Conservation (phyloP, 2,113 vertebrate genomes). For the Alaudala cheleensis region DNA sequence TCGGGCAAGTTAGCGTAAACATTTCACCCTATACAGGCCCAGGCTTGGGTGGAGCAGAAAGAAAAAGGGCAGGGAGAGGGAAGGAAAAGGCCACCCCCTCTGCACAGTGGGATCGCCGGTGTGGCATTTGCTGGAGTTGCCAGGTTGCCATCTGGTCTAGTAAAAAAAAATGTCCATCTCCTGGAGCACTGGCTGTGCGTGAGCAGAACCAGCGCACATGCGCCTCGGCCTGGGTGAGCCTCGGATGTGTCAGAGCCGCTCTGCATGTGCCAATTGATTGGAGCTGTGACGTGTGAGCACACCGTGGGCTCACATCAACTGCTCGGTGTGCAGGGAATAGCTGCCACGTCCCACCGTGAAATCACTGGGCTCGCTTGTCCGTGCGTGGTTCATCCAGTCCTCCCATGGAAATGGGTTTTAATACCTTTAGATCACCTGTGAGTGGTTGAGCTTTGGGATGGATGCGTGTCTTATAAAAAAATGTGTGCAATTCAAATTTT, state of each 20-base stretch:
- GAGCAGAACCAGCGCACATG: neutral
- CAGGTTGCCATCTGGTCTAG: constrained; percentile 61
- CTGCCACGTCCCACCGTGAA: neutral
- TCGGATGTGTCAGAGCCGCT: constrained; percentile 29
- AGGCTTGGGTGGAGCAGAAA: neutral
- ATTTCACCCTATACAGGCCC: neutral
- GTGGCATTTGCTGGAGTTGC: constrained; percentile 37
- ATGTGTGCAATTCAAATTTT: neutral
- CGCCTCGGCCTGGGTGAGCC: neutral
- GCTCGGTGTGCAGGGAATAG: neutral
- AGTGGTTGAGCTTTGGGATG: neutral
- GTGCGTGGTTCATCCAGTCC: fast-evolving
- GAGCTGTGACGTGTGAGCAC: neutral
- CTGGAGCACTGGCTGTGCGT: neutral
- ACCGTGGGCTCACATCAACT: neutral
- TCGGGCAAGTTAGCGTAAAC: neutral
- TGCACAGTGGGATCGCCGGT: neutral
- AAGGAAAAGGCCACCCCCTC: neutral
- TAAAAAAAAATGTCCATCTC: constrained; percentile 37
- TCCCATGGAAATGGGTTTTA: fast-evolving
- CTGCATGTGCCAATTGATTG: neutral
- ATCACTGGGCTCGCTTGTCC: fast-evolving
- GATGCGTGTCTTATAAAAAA: neutral
- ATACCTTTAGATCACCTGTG: neutral
- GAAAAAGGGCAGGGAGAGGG: neutral